Conservation (phyloP, 2,797 vertebrate species). For the Cygnus olor region DNA sequence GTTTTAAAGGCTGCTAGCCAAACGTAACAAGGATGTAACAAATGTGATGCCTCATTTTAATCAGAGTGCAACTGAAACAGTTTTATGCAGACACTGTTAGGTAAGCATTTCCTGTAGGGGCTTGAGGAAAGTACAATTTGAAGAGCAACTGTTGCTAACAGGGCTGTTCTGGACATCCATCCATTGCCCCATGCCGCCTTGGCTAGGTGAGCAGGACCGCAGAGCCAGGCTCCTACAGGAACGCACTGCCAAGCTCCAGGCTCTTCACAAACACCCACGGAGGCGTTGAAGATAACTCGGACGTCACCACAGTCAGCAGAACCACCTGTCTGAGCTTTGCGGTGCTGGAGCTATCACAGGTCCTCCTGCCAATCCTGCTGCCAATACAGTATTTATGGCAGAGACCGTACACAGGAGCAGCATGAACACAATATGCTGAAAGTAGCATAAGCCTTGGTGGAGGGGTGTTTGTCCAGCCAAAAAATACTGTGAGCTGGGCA, state of each 20-base stretch:
- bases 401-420: background rate
- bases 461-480: background rate
- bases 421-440: background rate
- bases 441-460: background rate
- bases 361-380: background rate
- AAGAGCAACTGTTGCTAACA: background rate
- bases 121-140: background rate
- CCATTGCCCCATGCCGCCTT: background rate
- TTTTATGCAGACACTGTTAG: background rate
- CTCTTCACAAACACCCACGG: background rate
- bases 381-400: background rate
- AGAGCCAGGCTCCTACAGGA: background rate
- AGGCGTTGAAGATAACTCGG: too few relatives aligned
- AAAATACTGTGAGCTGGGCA: background rate
- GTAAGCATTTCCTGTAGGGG: background rate
- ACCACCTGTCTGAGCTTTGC: background rate
- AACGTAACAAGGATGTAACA: fast-evolving
- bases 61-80: background rate
- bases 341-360: background rate
- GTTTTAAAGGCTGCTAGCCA: background rate
- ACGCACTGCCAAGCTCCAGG: fast-evolving
- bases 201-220: fast-evolving
- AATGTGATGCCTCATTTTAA: background rate
- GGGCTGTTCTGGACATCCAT: background rate
- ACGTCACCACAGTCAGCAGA: background rate